These are phyloP conservation scores for Amia ocellicauda DNA, from an alignment of 2,113 vertebrate species.

Conservation along the genomic window DNA sequence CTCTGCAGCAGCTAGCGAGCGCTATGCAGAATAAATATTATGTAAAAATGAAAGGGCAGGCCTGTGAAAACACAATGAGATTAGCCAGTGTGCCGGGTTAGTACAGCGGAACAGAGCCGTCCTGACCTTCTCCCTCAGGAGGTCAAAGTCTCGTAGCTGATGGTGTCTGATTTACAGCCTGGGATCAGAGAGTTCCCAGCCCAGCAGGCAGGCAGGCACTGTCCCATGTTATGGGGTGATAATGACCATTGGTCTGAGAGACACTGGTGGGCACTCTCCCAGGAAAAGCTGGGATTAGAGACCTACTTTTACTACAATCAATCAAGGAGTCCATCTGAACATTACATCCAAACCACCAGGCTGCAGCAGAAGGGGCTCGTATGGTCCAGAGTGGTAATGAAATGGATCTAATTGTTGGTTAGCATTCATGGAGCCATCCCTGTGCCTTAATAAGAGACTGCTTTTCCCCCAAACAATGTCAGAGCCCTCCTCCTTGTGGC, in stretches of 20 bases:
- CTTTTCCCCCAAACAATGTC: no score
- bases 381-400: no score
- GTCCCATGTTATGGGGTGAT: no score
- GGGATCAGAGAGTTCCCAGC: conserved; percentile 10
- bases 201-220: background rate
- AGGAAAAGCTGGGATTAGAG: background rate
- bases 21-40: conserved; percentile 3
- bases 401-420: no score
- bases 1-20: conserved; percentile 1
- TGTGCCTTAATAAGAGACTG: no score
- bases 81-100: background rate
- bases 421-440: no score
- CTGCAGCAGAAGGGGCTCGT: no score
- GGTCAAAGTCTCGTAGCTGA: background rate
- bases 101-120: background rate
- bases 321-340: no score
- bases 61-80: conserved; percentile 1
- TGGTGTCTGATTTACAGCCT: background rate
- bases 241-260: no score
- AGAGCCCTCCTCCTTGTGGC: no score
- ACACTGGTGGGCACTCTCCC: background rate
- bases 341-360: no score
- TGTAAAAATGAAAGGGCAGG: background rate
- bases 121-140: background rate
- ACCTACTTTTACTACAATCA: no score